Conservation (phyloP, 2,888 invertebrate species). For the Zonitis immaculata region DNA sequence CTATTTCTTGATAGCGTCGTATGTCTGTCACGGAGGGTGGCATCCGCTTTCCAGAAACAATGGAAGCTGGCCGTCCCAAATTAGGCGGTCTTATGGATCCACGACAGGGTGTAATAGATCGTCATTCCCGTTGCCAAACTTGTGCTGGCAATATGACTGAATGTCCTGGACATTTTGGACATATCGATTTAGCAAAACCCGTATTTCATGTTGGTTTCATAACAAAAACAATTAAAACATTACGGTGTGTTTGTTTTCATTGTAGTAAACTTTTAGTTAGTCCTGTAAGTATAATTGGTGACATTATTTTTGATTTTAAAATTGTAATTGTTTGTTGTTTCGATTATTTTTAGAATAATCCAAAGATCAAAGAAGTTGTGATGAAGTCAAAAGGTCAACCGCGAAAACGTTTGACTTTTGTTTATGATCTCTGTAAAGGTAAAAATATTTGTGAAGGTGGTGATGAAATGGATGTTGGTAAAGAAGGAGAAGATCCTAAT, state of each 20-base stretch:
- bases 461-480: slow-evolving; percentile 92
- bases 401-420: slow-evolving; percentile 87
- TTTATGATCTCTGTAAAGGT: slow-evolving; percentile 97
- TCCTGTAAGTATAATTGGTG: slow-evolving; percentile 83
- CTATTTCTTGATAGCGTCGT: slow-evolving; percentile 65
- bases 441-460: slow-evolving; percentile 98
- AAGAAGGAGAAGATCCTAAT: slow-evolving; percentile 62
- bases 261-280: slow-evolving; percentile 96
- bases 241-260: slow-evolving; percentile 99
- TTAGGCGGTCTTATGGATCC: slow-evolving; percentile 99
- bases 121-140: slow-evolving; percentile 89
- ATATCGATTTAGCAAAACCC: slow-evolving; percentile 96
- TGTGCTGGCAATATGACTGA: slow-evolving; percentile 98
- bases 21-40: slow-evolving; percentile 99
- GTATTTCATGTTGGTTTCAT: slow-evolving; percentile 98
- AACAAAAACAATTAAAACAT: slow-evolving; percentile 92
- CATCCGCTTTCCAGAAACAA: slow-evolving; percentile 93
- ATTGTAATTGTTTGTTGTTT: too few species aligned
- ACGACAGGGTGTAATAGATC: slow-evolving; percentile 94
- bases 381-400: slow-evolving; percentile 96
- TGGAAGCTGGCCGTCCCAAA: slow-evolving; percentile 98
- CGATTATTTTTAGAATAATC: slow-evolving; percentile 74
- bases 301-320: too few species aligned
- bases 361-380: slow-evolving; percentile 90
- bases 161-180: slow-evolving; percentile 99